A percentile compares a stretch with the other conserved stretches of the same genome.
Conservation (phyloP, 1,140 invertebrate species). For the Mizuhopecten yessoensis region DNA sequence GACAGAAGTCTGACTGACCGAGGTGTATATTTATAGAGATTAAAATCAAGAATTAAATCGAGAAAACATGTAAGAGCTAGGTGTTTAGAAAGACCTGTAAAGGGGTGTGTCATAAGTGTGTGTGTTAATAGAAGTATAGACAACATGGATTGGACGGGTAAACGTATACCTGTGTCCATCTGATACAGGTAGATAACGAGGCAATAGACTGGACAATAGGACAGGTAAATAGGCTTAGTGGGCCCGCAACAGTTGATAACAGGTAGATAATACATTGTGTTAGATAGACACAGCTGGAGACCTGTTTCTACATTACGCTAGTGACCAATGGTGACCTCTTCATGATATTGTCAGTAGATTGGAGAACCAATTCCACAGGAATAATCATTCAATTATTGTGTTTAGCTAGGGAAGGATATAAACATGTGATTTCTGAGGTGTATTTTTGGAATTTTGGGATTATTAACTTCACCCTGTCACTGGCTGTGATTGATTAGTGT, state of each 20-base stretch:
- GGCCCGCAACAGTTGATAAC: neutral
- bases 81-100: neutral
- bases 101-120: neutral
- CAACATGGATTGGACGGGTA: neutral
- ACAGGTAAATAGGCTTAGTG: neutral
- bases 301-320: neutral
- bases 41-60: neutral
- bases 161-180: neutral
- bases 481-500: too few species aligned
- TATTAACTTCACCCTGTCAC: too few species aligned
- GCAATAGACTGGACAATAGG: neutral
- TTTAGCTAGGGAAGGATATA: too few species aligned
- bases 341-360: neutral
- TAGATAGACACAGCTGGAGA: neutral
- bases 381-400: neutral
- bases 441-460: too few species aligned
- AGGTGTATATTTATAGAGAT: neutral
- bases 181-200: slow-evolving; percentile 26
- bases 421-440: too few species aligned
- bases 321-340: neutral
- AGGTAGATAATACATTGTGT: neutral
- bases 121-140: neutral
- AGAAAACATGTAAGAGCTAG: neutral
- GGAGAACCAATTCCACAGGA: neutral
- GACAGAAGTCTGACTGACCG: neutral